Evolutionary conservation across 1,140 invertebrate genomes (phyloP).

Genomic region (Neuroterus valhalla): DNA sequence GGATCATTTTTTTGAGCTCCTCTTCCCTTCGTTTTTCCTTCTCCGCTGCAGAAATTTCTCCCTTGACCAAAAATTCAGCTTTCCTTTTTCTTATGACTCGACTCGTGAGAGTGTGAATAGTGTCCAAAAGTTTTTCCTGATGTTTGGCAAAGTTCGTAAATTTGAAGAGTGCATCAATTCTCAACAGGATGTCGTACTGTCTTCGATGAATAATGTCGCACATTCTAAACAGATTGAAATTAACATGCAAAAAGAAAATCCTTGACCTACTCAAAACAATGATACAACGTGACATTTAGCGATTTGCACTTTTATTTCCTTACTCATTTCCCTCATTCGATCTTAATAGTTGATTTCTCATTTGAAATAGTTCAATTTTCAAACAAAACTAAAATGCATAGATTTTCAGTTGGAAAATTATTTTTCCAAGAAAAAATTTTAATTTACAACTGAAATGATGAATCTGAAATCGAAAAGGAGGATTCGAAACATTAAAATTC

Average conservation of each 20-base stretch:
- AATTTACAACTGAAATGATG: too few species aligned
- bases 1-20: not conserved
- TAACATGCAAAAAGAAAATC: not conserved
- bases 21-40: conserved; percentile 40
- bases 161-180: conserved; percentile 79
- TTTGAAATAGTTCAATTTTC: too few species aligned
- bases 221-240: conserved; percentile 75
- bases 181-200: conserved; percentile 78
- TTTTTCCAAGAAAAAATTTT: too few species aligned
- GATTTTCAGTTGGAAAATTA: too few species aligned
- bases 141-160: conserved; percentile 77
- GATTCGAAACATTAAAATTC: too few species aligned
- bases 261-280: not conserved
- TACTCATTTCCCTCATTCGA: too few species aligned
- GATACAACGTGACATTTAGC: not conserved
- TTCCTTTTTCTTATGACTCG: conserved; percentile 79
- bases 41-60: conserved; percentile 64
- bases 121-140: conserved; percentile 78
- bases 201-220: conserved; percentile 83
- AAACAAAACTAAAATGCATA: too few species aligned
- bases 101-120: conserved; percentile 80
- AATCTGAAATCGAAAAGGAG: too few species aligned
- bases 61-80: conserved; percentile 72
- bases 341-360: not conserved
- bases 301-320: too few species aligned